phyloP scores from a whole-genome alignment of 37 sponge, comb jelly and placozoan genomes.

The Beroe ovata region DNA sequence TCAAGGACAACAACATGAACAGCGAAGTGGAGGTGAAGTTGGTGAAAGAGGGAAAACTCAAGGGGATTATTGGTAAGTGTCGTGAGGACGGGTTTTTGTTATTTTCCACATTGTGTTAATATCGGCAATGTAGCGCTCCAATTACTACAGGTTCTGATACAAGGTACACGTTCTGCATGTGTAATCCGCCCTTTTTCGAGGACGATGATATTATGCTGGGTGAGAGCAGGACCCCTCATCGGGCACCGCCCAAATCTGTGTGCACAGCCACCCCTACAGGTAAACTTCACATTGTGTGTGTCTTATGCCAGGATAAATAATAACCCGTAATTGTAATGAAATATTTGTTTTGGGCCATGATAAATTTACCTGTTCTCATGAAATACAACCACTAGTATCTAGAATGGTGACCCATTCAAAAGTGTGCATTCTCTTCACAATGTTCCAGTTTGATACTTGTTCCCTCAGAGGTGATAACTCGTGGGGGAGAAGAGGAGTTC shows the following conservation, averaged over 20 bases:
- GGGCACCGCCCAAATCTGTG: constrained; percentile 60
- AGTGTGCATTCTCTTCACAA: background rate
- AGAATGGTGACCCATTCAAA: background rate
- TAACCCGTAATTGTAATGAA: no score
- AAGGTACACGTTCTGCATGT: constrained; percentile 89
- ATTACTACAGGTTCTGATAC: constrained; percentile 60
- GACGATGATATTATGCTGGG: constrained; percentile 66
- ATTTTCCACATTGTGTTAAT: no score
- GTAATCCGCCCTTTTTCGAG: constrained; percentile 98
- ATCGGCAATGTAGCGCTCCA: no score
- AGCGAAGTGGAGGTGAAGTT: constrained; percentile 67
- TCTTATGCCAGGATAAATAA: no score
- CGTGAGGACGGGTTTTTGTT: no score
- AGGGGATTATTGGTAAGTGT: background rate
- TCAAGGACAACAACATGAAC: constrained; percentile 71
- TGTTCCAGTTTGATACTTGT: no score
- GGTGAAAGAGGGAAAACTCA: background rate
- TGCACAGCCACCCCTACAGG: constrained; percentile 50
- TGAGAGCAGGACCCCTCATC: background rate
- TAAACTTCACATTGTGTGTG: no score
- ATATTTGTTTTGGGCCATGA: no score
- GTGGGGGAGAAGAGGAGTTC: constrained; percentile 94
- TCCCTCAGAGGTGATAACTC: constrained; percentile 73
- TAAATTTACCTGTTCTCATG: no score
- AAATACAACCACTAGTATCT: no score